Conservation (phyloP, 2,797 vertebrate genomes). For the Ceyx erithaca region DNA sequence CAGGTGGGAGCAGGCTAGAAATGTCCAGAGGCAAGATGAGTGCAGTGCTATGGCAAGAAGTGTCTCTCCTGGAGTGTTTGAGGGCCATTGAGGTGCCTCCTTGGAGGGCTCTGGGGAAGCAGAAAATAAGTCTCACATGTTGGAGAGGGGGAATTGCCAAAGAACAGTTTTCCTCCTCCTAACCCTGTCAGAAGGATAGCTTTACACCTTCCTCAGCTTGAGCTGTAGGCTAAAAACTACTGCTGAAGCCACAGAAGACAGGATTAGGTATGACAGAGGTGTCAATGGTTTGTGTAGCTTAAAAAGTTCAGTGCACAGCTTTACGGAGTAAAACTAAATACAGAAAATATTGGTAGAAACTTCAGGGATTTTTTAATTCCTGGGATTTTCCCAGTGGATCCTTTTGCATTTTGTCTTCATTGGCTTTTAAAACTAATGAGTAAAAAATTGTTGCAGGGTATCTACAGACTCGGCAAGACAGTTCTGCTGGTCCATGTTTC, state of each 20-base stretch:
- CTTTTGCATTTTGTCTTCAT: not conserved
- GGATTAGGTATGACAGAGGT: not conserved
- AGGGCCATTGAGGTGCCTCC: rapidly evolving
- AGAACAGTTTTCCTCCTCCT: not conserved
- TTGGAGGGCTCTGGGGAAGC: rapidly evolving
- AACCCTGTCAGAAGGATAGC: not conserved
- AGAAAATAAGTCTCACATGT: not conserved
- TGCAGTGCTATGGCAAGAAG: not conserved
- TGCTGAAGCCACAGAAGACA: not conserved
- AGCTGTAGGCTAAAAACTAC: rapidly evolving
- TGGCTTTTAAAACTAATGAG: not conserved
- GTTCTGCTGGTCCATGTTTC: not conserved
- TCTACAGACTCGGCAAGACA: not conserved
- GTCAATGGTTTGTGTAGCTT: not conserved
- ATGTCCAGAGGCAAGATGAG: not conserved
- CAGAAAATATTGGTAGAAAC: not conserved
- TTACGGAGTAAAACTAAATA: not conserved
- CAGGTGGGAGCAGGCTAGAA: not conserved
- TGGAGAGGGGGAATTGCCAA: not conserved
- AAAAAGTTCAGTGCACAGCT: not conserved
- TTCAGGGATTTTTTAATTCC: not conserved
- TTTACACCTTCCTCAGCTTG: not conserved
- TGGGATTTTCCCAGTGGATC: not conserved
- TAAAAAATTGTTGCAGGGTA: not conserved
- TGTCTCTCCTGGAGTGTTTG: not conserved